Conservation (phyloP, 1,140 invertebrate genomes). For the Caenorhabditis tropicalis region DNA sequence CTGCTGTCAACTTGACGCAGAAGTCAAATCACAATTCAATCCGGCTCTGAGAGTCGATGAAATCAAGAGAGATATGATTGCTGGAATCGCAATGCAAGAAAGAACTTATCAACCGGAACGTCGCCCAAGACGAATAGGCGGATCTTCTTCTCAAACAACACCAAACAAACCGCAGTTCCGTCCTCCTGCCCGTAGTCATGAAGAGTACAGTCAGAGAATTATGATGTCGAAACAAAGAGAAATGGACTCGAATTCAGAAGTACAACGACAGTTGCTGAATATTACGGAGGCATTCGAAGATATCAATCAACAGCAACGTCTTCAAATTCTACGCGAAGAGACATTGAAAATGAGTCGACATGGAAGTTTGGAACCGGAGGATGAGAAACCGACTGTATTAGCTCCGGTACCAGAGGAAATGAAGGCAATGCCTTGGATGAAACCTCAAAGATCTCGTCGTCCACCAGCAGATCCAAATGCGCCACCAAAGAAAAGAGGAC, state of each 20-base stretch:
- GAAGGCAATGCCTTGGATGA: not conserved
- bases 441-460: not conserved
- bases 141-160: not conserved
- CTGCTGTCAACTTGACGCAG: not conserved
- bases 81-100: not conserved
- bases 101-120: not conserved
- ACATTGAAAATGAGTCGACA: not conserved
- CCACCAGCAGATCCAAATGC: not conserved
- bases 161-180: not conserved
- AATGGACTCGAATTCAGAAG: not conserved
- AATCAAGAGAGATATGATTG: slow-evolving; percentile 20
- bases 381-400: not conserved
- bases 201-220: not conserved
- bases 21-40: not conserved
- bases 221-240: too few species aligned
- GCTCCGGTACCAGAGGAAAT: not conserved
- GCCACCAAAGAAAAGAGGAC: not conserved
- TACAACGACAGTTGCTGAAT: not conserved
- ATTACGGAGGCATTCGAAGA: not conserved
- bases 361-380: not conserved
- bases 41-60: not conserved
- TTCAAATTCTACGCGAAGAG: not conserved
- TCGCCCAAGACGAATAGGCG: not conserved
- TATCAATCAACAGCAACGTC: not conserved
- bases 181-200: not conserved